Evolutionary conservation across 2,797 vertebrate species (phyloP), one percentile per base, ranked within the genome.

Genomic region (Chrysocyon brachyurus): DNA sequence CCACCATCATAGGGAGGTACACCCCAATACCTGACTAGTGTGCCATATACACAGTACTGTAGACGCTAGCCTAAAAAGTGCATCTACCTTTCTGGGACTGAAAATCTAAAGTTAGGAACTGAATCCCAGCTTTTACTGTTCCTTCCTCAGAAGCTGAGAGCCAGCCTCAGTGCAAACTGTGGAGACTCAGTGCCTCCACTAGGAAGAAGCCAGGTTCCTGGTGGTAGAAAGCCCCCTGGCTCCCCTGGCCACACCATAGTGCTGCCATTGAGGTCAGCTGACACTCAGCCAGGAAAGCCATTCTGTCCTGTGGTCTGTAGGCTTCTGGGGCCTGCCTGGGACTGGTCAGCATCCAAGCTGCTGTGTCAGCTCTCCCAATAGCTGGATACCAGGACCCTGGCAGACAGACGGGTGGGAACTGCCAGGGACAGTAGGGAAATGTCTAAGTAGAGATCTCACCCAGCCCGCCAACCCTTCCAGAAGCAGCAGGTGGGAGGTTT

Each of bases 401-500:
- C 93, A 61, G 79, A 56, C 57, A 31, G 68, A 66, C 46, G 11
- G 28, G 15, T n/a, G 64, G 26, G 54, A 36, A 36, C 63, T 52
- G 66, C 90, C 81, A 19, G 17, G 63, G 36, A 56, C 54, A 66
- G 36, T 77, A 63, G 63, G 49, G 40, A 4, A 59, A 77, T 72
- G 87, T 75, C 59, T 40, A 6, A 3, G 11, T 19, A 21, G 84
- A 54, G 72, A 40, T 66, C 72, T 49, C 83, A n/a, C 77, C 75
- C 66, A 40, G 96, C 85, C 66, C n/a, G 49, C 66, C 66, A 75
- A 4, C 82, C 75, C 89, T 49, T 79, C 72, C 75, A 17, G 66
- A 77, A 91, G 57, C n/a, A 46, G 90, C 96, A 73, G 75, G 68
- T 86, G 72, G 77, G 78, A 64, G 52, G 49, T 33, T 68, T 86